Conservation (phyloP, 2,888 invertebrate genomes). For the Pseudanteris insignis region DNA sequence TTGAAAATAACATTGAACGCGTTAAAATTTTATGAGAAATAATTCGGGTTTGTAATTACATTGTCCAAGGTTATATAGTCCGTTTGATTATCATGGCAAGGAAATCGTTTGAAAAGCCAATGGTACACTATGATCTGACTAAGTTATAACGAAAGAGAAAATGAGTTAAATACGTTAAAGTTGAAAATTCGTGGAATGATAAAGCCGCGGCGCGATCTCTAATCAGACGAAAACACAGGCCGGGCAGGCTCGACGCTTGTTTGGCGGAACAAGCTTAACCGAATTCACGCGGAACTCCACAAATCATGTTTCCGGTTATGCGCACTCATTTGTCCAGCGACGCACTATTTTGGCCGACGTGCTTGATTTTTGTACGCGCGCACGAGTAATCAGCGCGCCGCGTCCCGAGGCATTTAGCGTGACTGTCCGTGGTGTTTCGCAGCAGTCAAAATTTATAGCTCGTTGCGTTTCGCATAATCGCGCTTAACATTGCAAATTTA, state of each 20-base stretch:
- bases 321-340: slow-evolving; percentile 24
- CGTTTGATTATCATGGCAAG: too few relatives aligned
- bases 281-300: slow-evolving; percentile 22
- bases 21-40: too few relatives aligned
- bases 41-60: too few relatives aligned
- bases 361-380: slow-evolving; percentile 27
- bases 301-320: slow-evolving; percentile 32
- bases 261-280: slow-evolving; percentile 20
- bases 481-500: slow-evolving; percentile 35
- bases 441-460: slow-evolving; percentile 30
- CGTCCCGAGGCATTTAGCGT: slow-evolving; percentile 24
- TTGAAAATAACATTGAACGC: too few relatives aligned
- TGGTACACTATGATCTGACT: too few relatives aligned
- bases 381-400: slow-evolving; percentile 25
- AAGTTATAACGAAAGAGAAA: too few relatives aligned
- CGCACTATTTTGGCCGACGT: slow-evolving; percentile 19
- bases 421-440: slow-evolving; percentile 33
- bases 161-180: too few relatives aligned
- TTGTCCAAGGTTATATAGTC: too few relatives aligned
- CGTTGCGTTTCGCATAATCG: slow-evolving; percentile 37
- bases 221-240: too few relatives aligned
- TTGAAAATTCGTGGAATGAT: too few relatives aligned
- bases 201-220: too few relatives aligned
- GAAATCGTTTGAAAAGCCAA: too few relatives aligned
- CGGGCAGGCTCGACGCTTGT: background rate